Base-by-base conservation (phyloP, 2,113 vertebrate genomes). In the Scomber colias region DNA sequence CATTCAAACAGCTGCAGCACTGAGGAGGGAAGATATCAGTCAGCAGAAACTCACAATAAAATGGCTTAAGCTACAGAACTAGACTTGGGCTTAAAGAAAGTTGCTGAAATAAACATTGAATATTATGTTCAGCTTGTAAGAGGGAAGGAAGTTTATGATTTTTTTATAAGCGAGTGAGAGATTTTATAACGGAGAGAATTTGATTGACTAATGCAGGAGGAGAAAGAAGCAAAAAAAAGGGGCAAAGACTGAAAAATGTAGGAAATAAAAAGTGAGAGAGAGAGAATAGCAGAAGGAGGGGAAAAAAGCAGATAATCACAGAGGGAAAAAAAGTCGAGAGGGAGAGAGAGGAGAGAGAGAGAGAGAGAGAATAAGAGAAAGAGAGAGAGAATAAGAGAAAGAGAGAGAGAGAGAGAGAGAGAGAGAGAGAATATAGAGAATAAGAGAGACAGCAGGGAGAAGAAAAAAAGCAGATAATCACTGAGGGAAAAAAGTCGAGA, bases 51-150 rank as follows among this genome's bases (percentile, higher is more conserved):
- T 59, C 77, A 49, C 61, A 75, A 35, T 12, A 46, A 73, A 85
- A 81, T 3, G 5, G 63, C 87, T 79, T 72, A 66, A 75, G 82
- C 67, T 15, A 75, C 66, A 75, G 71, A 40, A 51, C 76, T 4
- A 8, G 67, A 62, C 55, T 15, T n/a, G 13, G 56, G 75, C 79
- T 75, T 63, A 60, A 71, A 71, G 75, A 71, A 51, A 66, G 40
- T 4, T 60, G 81, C 83, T 84, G 83, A 84, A 72, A 84, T 81
- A 79, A 63, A 86, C 80, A 81, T 59, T 61, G 31, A 63, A 59
- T 60, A 55, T 53, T 74, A 81, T 85, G 66, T 79, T 40, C 40
- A 56, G 55, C 71, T 71, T 77, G 24, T 27, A 84, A 82, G 71
- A 79, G 21, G 21, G 66, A 65, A 5, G 35, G 45, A 62, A 21